Evolutionary conservation across 2,888 invertebrate species (phyloP).

Genomic region (Sphinx pinastri): DNA sequence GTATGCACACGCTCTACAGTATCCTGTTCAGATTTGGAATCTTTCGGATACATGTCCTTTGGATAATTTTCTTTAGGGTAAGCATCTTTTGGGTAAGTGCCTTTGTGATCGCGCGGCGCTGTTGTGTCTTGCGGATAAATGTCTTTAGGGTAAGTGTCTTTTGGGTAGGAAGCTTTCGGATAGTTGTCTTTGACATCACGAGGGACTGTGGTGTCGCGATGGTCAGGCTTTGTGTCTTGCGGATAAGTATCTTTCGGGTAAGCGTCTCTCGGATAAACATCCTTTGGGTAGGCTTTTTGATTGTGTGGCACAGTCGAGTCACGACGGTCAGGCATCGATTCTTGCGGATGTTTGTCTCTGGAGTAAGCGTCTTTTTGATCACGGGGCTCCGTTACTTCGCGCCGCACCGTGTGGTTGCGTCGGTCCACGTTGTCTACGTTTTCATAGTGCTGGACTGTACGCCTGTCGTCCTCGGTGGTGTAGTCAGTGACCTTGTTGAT

Average conservation of each 20-base stretch:
- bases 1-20: conserved; percentile 52
- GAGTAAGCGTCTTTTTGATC: conserved; percentile 33
- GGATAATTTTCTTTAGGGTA: conserved; percentile 1
- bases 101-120: neutral
- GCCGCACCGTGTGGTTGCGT: conserved; percentile 40
- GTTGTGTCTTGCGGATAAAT: neutral
- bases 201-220: too few relatives aligned
- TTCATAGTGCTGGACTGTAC: conserved; percentile 39
- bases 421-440: conserved; percentile 46
- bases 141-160: neutral
- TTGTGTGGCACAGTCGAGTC: conserved; percentile 37
- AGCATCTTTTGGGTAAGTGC: neutral
- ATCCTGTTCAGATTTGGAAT: conserved; percentile 39
- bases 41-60: conserved; percentile 15
- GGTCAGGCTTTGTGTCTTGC: neutral
- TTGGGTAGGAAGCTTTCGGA: neutral
- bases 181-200: neutral
- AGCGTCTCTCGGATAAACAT: neutral
- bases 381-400: conserved; percentile 34
- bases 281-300: conserved; percentile 25
- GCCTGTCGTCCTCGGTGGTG: conserved; percentile 39
- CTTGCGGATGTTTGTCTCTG: neutral
- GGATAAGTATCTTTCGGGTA: neutral
- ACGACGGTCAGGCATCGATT: conserved; percentile 27
- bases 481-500: conserved; percentile 42